Percentiles rank a stretch among this genome's conserved stretches.
phyloP scores from a whole-genome alignment of 2,797 vertebrate genomes.

The Varecia variegata region DNA sequence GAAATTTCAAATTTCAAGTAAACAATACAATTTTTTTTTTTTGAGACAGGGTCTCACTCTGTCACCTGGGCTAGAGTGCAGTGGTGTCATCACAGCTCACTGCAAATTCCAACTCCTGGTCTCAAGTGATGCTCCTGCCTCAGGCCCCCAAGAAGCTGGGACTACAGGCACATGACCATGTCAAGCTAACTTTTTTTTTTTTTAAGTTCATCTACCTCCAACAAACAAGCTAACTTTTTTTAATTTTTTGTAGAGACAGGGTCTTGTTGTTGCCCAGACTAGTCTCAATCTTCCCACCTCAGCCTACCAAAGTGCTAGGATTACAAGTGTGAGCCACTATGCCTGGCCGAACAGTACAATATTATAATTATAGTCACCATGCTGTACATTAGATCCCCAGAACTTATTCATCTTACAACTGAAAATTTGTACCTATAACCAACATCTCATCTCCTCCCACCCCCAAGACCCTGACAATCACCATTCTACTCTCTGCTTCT shows the following conservation, averaged over 20 bases:
- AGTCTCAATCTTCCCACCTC: no score
- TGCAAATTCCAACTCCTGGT: not conserved
- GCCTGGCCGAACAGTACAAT: no score
- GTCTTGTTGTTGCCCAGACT: no score
- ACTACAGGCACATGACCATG: not conserved
- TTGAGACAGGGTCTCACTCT: not conserved
- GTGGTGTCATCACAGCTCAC: not conserved
- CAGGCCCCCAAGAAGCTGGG: not conserved
- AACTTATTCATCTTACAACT: not conserved
- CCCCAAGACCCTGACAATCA: no score
- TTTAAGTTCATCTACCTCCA: no score
- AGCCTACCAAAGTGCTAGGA: no score
- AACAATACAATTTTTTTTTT: not conserved
- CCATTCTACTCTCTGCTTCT: not conserved
- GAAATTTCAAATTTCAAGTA: not conserved
- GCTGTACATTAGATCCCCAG: not conserved
- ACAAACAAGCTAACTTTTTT: no score
- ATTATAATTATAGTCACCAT: not conserved
- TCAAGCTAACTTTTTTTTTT: not conserved
- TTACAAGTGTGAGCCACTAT: not conserved
- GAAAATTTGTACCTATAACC: not conserved
- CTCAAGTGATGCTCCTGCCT: not conserved
- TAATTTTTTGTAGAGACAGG: no score
- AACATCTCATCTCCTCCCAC: not conserved
- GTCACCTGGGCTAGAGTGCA: not conserved